Percentiles rank a stretch among this genome's conserved stretches.
These are phyloP conservation scores for Tipula helvola DNA, from an alignment of 2,888 invertebrate species.

Conservation along the genomic window DNA sequence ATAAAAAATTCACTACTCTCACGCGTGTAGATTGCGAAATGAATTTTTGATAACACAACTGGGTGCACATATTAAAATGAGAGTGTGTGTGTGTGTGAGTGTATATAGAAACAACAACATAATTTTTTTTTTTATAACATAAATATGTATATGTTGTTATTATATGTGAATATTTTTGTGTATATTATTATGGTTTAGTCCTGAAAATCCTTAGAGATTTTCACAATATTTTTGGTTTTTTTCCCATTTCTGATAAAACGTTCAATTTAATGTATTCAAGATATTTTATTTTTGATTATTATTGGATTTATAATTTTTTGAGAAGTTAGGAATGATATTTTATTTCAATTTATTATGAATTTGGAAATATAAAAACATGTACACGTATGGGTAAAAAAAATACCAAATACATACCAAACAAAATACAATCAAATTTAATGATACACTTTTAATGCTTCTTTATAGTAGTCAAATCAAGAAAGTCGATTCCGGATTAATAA, in stretches of 20 bases:
- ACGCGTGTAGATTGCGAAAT: constrained; percentile 38
- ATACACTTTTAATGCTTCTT: background rate
- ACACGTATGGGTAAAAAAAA: background rate
- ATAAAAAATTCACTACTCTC: constrained; percentile 35
- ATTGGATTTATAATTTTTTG: background rate
- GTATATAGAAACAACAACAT: background rate
- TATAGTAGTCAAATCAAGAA: background rate
- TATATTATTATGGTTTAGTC: background rate
- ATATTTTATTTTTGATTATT: background rate
- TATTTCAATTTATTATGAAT: constrained; percentile 4
- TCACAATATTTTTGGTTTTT: background rate
- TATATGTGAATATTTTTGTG: background rate
- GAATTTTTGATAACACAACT: constrained; percentile 31
- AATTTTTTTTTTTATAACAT: background rate
- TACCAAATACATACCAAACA: background rate
- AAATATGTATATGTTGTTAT: constrained; percentile 4
- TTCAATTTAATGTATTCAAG: constrained; percentile 4
- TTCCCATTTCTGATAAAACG: background rate
- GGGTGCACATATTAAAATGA: constrained; percentile 13
- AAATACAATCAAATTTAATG: background rate
- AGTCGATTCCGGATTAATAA: background rate
- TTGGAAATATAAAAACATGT: background rate
- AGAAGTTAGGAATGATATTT: background rate
- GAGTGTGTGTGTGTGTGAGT: background rate
- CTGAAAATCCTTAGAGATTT: background rate